A percentile compares a stretch with the other conserved stretches of the same genome.
Evolutionary conservation across 2,888 invertebrate species (phyloP).

Genomic region (Cordylochernes scorpioides): DNA sequence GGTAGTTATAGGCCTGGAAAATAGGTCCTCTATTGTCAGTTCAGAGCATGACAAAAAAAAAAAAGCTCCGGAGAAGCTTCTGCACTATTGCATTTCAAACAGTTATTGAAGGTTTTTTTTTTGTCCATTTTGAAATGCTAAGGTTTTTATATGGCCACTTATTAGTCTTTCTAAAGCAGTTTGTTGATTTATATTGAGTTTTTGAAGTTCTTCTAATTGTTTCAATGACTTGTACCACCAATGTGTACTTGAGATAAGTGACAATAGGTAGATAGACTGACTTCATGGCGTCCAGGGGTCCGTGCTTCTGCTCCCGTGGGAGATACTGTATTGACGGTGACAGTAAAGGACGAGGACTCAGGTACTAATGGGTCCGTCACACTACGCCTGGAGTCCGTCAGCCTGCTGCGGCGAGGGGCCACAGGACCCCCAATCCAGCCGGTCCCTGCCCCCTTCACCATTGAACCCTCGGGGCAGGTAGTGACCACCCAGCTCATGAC

Average conservation of each 20-base stretch:
- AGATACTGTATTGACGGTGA: conserved; percentile 39
- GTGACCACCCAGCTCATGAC: conserved; percentile 53
- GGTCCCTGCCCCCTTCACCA: conserved; percentile 60
- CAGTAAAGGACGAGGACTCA: conserved; percentile 55
- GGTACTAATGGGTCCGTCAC: conserved; percentile 53
- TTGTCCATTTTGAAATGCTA: no score
- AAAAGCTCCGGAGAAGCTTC: no score
- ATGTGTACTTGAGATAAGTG: conserved; percentile 1
- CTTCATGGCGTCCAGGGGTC: no score
- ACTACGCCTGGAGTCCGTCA: conserved; percentile 29
- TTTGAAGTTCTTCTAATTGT: conserved; percentile 1
- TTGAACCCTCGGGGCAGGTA: conserved; percentile 40
- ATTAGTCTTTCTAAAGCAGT: background rate
- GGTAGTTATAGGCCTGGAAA: no score
- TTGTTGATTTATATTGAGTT: conserved; percentile 2
- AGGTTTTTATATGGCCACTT: background rate
- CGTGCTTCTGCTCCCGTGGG: conserved; percentile 50
- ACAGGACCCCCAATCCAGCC: conserved; percentile 11
- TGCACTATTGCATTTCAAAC: no score
- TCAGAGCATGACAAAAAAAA: no score
- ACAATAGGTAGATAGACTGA: no score
- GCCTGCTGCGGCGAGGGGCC: conserved; percentile 15
- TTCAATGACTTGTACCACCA: background rate
- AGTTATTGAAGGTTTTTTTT: no score
- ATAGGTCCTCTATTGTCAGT: no score